A percentile compares a stretch with the other conserved stretches of the same genome.
Evolutionary conservation across 2,888 invertebrate genomes (phyloP).

Genomic region (Drosophila gaucha): DNA sequence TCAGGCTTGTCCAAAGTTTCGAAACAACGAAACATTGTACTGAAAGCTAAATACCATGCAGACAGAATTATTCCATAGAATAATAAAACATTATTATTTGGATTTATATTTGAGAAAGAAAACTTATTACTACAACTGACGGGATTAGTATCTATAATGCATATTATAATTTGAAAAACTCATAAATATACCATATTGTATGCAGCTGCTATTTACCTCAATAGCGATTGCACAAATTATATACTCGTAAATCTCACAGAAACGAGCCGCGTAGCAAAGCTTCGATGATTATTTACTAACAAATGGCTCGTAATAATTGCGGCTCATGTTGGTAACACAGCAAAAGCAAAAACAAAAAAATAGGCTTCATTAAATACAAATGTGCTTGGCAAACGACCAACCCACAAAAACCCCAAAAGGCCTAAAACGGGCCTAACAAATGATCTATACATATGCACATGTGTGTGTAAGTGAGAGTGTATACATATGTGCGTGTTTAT

Average conservation of each 20-base stretch:
- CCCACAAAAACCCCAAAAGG: conserved; percentile 34
- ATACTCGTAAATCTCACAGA: conserved; percentile 10
- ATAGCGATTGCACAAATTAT: conserved; percentile 23
- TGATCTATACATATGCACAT: conserved; percentile 39
- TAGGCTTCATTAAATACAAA: conserved; percentile 77
- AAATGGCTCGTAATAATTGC: conserved; percentile 65
- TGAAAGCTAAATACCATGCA: too few relatives aligned
- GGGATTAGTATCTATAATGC: too few relatives aligned
- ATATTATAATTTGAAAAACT: background rate
- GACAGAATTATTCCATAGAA: too few relatives aligned
- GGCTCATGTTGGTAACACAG: conserved; percentile 56
- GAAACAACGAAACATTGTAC: too few relatives aligned
- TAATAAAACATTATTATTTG: too few relatives aligned
- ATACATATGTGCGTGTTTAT: conserved; percentile 3
- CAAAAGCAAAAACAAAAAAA: conserved; percentile 37
- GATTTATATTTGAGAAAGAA: too few relatives aligned
- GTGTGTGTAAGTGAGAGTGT: background rate
- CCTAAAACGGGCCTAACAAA: conserved; percentile 45
- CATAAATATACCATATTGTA: background rate
- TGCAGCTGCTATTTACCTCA: conserved; percentile 2
- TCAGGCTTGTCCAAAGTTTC: too few relatives aligned
- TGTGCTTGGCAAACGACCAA: conserved; percentile 57
- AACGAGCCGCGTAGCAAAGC: conserved; percentile 6
- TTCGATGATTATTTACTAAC: conserved; percentile 47
- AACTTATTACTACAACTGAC: too few relatives aligned